A percentile compares a stretch with the other conserved stretches of the same genome.
Evolutionary conservation across 1,140 invertebrate species (phyloP).

Genomic region (Aphis craccivora): DNA sequence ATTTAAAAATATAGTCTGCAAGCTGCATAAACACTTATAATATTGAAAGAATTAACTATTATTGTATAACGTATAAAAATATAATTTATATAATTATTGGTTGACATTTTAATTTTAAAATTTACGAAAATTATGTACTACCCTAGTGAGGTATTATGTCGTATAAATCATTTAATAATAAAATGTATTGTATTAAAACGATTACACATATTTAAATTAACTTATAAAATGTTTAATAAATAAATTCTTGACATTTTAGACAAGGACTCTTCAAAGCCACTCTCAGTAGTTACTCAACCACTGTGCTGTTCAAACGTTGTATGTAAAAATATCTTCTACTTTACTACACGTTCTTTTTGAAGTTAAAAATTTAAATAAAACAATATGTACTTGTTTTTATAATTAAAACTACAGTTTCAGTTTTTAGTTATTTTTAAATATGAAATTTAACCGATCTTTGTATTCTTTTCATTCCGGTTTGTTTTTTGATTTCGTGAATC

Average conservation of each 20-base stretch:
- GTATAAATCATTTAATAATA: neutral
- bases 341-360: neutral
- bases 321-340: neutral
- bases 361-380: neutral
- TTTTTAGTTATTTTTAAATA: neutral
- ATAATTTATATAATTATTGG: neutral
- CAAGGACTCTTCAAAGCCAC: neutral
- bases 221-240: constrained; percentile 1
- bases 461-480: constrained; percentile 48
- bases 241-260: neutral
- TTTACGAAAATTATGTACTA: neutral
- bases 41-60: neutral
- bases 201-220: neutral
- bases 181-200: neutral
- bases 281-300: constrained; percentile 35
- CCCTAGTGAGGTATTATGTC: neutral
- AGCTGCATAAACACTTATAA: neutral
- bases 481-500: constrained; percentile 37
- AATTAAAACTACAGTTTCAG: neutral
- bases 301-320: neutral
- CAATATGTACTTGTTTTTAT: neutral
- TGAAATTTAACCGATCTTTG: constrained; percentile 32
- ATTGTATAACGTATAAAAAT: neutral
- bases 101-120: neutral
- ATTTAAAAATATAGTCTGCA: neutral